Conservation (phyloP, 2,113 vertebrate genomes). For the Pardalotus punctatus region DNA sequence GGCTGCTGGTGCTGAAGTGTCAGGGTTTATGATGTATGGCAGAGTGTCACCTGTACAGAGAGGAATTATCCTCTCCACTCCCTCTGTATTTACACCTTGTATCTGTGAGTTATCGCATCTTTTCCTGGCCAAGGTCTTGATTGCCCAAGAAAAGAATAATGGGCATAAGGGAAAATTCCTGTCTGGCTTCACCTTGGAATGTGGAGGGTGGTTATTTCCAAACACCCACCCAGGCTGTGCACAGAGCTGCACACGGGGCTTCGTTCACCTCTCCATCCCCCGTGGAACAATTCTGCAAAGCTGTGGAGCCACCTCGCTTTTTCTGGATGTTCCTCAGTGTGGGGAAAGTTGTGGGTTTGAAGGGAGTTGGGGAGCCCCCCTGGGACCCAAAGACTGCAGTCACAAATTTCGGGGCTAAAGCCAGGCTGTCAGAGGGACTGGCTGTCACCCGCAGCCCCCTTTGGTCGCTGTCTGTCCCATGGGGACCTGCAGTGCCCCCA, state of each 20-base stretch:
- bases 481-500: background rate
- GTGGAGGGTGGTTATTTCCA: background rate
- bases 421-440: background rate
- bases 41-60: background rate
- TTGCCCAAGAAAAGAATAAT: background rate
- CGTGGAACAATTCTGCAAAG: background rate
- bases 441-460: background rate
- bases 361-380: background rate
- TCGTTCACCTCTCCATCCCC: background rate
- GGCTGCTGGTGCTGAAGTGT: background rate
- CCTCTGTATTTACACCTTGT: conserved; percentile 31
- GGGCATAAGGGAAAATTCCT: background rate
- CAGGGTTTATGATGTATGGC: background rate
- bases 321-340: background rate
- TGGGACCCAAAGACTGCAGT: background rate
- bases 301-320: background rate
- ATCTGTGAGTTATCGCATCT: conserved; percentile 25
- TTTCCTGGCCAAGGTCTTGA: conserved; percentile 43
- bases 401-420: background rate
- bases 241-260: background rate
- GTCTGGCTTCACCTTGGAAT: background rate
- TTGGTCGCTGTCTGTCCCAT: accelerated
- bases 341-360: background rate
- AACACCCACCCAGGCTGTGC: background rate
- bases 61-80: conserved; percentile 44